Conservation (phyloP, 2,888 invertebrate genomes). For the Melieria picta region DNA sequence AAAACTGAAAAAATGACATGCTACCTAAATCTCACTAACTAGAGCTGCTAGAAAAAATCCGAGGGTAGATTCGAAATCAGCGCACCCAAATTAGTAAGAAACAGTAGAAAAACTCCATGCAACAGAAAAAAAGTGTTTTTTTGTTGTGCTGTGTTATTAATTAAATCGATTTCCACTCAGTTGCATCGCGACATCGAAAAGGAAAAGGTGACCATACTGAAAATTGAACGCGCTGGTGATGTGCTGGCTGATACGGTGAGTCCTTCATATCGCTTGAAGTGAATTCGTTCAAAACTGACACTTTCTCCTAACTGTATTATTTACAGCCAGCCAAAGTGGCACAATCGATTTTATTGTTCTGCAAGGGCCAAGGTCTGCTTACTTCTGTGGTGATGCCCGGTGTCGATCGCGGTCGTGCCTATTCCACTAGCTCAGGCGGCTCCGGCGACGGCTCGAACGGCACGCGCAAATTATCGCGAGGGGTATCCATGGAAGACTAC, state of each 20-base stretch:
- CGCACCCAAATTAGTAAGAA: too few species aligned
- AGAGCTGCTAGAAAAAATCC: too few species aligned
- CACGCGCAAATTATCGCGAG: slow-evolving; percentile 68
- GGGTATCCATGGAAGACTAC: slow-evolving; percentile 85
- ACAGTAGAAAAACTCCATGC: too few species aligned
- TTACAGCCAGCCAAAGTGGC: slow-evolving; percentile 86
- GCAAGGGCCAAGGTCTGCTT: slow-evolving; percentile 86
- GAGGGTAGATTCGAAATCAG: too few species aligned
- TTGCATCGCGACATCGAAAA: slow-evolving; percentile 82
- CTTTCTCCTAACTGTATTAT: not conserved
- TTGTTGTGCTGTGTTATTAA: too few species aligned
- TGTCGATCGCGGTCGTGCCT: slow-evolving; percentile 76
- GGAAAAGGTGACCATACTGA: slow-evolving; percentile 83
- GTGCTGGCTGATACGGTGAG: slow-evolving; percentile 85
- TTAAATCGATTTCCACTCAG: not conserved
- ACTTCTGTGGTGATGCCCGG: slow-evolving; percentile 85
- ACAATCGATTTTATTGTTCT: slow-evolving; percentile 86
- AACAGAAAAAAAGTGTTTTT: too few species aligned
- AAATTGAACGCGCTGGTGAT: slow-evolving; percentile 88
- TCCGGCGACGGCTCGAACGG: slow-evolving; percentile 67
- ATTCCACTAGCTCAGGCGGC: slow-evolving; percentile 69
- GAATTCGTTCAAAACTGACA: not conserved
- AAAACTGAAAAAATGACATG: too few species aligned
- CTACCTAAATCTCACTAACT: too few species aligned
- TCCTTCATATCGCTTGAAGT: slow-evolving; percentile 9